phyloP scores from a whole-genome alignment of 2,113 vertebrate species.

The Tenebrosternarchus preto region DNA sequence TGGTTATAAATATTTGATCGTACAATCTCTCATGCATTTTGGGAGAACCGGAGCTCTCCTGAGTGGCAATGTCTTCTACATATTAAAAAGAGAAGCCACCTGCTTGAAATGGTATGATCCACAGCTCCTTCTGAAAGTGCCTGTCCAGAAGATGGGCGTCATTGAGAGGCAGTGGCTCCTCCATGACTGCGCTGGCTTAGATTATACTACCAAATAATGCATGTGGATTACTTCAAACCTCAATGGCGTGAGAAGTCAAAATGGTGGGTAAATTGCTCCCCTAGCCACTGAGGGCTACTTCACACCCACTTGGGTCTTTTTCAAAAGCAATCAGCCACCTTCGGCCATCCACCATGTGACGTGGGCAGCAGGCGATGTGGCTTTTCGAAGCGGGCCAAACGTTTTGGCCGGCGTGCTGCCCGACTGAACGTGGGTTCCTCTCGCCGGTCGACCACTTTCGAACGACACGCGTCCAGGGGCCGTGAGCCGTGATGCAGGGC shows the following conservation, averaged over 20 bases:
- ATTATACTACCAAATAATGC: constrained; percentile 19
- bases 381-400: constrained; percentile 64
- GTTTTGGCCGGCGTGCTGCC: constrained; percentile 6
- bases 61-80: constrained; percentile 32
- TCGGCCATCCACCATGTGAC: constrained; percentile 66
- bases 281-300: constrained; percentile 55
- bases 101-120: constrained; percentile 22
- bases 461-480: constrained; percentile 58
- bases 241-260: constrained; percentile 50
- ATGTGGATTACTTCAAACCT: constrained; percentile 5
- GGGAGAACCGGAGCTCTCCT: constrained; percentile 36
- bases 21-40: constrained; percentile 61
- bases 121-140: constrained; percentile 12
- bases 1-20: constrained; percentile 68
- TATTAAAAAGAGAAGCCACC: constrained; percentile 38
- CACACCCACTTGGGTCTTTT: constrained; percentile 48
- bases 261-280: constrained; percentile 68
- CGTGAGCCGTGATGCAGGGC: constrained; percentile 55
- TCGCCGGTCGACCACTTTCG: constrained; percentile 54
- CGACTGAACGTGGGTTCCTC: constrained; percentile 15
- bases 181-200: background rate
- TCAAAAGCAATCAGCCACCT: constrained; percentile 66
- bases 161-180: background rate
- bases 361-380: constrained; percentile 66
- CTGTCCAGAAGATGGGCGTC: background rate